Conservation (phyloP, 2,888 invertebrate genomes). For the Orchesella flavescens region DNA sequence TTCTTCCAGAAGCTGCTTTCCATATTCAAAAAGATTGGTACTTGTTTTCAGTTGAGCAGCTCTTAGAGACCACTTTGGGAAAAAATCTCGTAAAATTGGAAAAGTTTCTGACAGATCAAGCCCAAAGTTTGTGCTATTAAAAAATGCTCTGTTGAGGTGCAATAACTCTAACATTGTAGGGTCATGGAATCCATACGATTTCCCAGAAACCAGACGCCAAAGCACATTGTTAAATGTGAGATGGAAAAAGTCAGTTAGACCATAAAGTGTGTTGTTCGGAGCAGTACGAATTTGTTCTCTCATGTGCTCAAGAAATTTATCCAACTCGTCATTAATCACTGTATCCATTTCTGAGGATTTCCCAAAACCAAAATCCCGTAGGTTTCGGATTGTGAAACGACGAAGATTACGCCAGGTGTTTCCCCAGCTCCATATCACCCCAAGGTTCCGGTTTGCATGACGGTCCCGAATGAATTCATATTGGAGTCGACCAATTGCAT, state of each 20-base stretch:
- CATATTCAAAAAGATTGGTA: constrained; percentile 22
- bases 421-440: constrained; percentile 34
- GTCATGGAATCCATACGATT: constrained; percentile 30
- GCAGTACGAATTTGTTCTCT: background rate
- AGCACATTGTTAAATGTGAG: constrained; percentile 32
- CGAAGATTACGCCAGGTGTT: constrained; percentile 32
- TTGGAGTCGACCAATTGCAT: constrained; percentile 16
- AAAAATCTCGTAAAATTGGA: constrained; percentile 41
- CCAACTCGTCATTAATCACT: constrained; percentile 31
- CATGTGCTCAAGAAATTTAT: constrained; percentile 16
- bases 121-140: constrained; percentile 32
- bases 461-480: constrained; percentile 20
- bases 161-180: constrained; percentile 26
- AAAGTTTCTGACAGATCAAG: constrained; percentile 22
- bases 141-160: constrained; percentile 31
- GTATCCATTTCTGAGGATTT: constrained; percentile 27
- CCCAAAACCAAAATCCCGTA: constrained; percentile 50
- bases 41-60: background rate
- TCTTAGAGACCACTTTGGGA: constrained; percentile 17
- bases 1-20: constrained; percentile 21
- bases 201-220: constrained; percentile 41
- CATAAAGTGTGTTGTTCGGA: constrained; percentile 9
- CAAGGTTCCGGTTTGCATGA: constrained; percentile 24
- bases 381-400: constrained; percentile 32
- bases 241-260: constrained; percentile 12